Evolutionary conservation across 2,888 invertebrate species (phyloP), one percentile per base, ranked within the genome.

Genomic region (Eledona agricola): DNA sequence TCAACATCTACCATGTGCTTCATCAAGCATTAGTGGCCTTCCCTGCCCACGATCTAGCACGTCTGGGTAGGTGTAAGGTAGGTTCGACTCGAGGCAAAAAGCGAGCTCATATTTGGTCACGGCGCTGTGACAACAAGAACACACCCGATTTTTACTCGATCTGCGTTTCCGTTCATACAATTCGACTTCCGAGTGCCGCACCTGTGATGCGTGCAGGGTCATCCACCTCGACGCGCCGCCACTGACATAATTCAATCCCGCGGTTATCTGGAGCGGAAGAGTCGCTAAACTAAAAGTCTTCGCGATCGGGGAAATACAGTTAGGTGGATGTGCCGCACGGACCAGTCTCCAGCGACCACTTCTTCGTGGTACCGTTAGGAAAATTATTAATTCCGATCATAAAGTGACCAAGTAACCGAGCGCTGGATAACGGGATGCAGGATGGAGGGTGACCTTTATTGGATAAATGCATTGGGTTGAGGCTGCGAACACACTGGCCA

Each of bases 121-220:
- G 54, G 43, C 12, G 29, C 15, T 23, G 26, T 54, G 49, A 54
- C 47, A 43, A 22, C 10, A 22, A 35, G 26, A 11, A 23, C 37
- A 11, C 23, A 37, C 37, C 37, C 37, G n/a, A n/a, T n/a, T n/a
- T n/a, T n/a, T n/a, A 37, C 37, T 19, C 22, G 12, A 35, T 20
- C 5, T 22, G 35, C 22, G 31, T 37, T 49, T 43, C 50, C 45
- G 54, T 38, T 45, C 37, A 26, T 51, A 51, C 55, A 51, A 55
- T 46, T 16, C 22, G 20, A 51, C 40, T 43, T 54, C 49, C 49
- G 54, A 53, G 22, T 37, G 46, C 51, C 54, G 46, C 55, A 55
- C 55, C 55, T 55, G 51, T 28, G 46, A 22, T 42, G 34, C 20
- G 25, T 43, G 25, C 32, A 37, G 20, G 55, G 54, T 55, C 55